Conservation (phyloP, 1,140 invertebrate species). For the Helicoverpa armigera region DNA sequence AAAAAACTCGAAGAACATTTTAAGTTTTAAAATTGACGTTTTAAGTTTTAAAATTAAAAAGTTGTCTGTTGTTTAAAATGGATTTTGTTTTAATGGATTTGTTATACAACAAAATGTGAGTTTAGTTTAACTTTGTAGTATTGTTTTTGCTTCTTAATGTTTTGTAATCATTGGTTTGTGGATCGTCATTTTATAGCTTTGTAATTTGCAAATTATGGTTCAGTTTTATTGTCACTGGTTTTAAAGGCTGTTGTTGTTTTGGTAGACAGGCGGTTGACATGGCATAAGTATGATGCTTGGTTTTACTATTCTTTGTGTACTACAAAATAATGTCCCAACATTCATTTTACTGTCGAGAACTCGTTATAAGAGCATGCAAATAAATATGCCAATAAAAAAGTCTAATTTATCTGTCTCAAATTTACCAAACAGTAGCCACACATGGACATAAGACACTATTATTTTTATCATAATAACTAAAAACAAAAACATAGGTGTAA, state of each 20-base stretch:
- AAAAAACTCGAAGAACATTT: constrained; percentile 28
- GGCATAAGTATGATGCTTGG: neutral
- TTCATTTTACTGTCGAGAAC: too few relatives aligned
- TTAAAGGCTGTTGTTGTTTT: constrained; percentile 12
- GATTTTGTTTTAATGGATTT: neutral
- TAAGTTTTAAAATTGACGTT: neutral
- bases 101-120: constrained; percentile 40
- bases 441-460: too few relatives aligned
- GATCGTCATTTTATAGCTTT: constrained; percentile 38
- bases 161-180: constrained; percentile 46
- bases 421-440: too few relatives aligned
- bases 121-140: neutral
- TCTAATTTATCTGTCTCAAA: too few relatives aligned
- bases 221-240: constrained; percentile 21
- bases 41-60: constrained; percentile 17
- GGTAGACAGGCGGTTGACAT: neutral
- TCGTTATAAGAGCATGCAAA: too few relatives aligned
- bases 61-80: constrained; percentile 27
- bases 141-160: constrained; percentile 31
- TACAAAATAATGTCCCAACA: neutral
- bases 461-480: too few relatives aligned
- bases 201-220: constrained; percentile 24
- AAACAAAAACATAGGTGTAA: too few relatives aligned
- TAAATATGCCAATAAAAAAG: too few relatives aligned
- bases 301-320: neutral